Conservation (phyloP, 2,113 vertebrate genomes). For the Zosterops pallidus region DNA sequence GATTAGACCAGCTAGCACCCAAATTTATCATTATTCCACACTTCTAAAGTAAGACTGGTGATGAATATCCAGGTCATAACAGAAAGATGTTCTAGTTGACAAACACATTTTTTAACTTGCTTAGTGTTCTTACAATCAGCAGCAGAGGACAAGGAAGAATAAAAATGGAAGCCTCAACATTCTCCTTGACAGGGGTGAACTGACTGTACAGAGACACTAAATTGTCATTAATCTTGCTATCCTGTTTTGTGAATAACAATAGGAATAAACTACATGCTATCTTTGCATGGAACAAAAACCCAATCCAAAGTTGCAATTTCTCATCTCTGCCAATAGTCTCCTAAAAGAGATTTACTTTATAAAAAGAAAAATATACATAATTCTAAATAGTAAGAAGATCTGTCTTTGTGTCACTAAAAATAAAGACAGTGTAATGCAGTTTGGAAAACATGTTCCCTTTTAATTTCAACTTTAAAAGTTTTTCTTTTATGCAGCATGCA, state of each 20-base stretch:
- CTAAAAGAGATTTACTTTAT: background rate
- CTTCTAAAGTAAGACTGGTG: background rate
- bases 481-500: background rate
- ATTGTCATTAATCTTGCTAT: background rate
- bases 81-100: background rate
- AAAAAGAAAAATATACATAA: background rate
- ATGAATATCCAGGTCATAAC: background rate
- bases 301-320: background rate
- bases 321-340: background rate
- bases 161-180: background rate
- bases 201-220: background rate
- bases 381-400: background rate
- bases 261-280: background rate
- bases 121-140: background rate
- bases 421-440: background rate
- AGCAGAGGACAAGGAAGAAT: background rate
- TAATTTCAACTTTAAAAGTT: background rate
- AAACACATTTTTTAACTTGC: background rate
- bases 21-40: background rate
- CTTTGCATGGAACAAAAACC: fast-evolving
- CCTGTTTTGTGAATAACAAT: background rate
- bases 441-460: background rate
- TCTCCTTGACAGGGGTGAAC: background rate
- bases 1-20: background rate
- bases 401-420: background rate